These are phyloP conservation scores for Ammospiza maritima DNA, from an alignment of 2,797 vertebrate genomes.

Conservation along the genomic window DNA sequence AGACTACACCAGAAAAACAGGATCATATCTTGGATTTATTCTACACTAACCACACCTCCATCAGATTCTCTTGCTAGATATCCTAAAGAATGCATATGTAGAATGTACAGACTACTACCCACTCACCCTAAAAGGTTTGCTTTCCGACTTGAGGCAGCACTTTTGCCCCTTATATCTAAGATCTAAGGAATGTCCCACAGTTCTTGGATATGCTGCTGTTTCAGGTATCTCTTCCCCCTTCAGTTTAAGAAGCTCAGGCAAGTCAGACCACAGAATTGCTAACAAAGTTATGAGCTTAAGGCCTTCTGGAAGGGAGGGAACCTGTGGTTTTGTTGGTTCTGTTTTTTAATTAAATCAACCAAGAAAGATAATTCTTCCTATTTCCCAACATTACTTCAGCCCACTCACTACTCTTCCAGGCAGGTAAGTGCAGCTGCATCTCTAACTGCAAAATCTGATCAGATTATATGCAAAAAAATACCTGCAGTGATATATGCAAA, in stretches of 20 bases:
- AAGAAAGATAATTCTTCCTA: neutral
- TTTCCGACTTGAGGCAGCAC: neutral
- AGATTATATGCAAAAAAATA: neutral
- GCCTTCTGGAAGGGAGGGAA: rapidly evolving
- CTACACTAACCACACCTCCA: neutral
- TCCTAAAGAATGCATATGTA: neutral
- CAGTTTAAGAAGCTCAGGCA: neutral
- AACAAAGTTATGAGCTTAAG: neutral
- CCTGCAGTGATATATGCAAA: neutral
- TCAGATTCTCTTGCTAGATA: neutral
- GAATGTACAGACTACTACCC: neutral
- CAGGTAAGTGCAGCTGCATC: neutral
- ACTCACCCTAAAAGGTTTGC: neutral
- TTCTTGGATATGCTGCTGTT: neutral
- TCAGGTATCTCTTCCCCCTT: neutral
- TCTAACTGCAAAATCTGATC: neutral
- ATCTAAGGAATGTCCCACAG: neutral
- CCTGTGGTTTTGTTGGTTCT: neutral
- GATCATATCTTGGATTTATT: neutral
- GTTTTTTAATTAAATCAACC: neutral
- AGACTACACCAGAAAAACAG: neutral
- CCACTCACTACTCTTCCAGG: neutral
- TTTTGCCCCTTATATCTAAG: neutral
- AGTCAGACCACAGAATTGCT: neutral
- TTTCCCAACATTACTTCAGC: neutral